Evolutionary conservation across 2,888 invertebrate species (phyloP), one percentile per base, ranked within the genome.

Genomic region (Tridacna gigas): DNA sequence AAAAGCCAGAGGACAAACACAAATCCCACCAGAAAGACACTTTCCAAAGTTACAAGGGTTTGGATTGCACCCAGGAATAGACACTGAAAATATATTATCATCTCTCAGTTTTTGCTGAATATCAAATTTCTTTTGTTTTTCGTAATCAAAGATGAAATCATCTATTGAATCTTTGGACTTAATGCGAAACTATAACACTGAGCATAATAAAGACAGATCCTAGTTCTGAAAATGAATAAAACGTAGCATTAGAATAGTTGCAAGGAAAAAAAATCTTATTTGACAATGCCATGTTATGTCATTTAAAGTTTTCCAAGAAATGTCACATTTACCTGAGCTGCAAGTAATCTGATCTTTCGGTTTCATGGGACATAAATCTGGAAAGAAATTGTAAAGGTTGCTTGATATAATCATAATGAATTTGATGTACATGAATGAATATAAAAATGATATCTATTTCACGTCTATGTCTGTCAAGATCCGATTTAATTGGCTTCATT

Each of bases 1-100:
- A 20, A 37, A 75, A 18, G 63, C 75, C 61, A 75, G 45, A 22
- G 63, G 63, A 75, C 75, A 75, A 15, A 63, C 20, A 65, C 75
- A 75, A 15, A n/a, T 28, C n/a, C 75, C 75, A 9, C 75, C 75
- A 48, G 22, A 13, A 0, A 71, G 3, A 71, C 71, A 71, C 13
- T 47, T 71, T 71, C 71, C 71, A 25, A 25, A 22, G 4, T 15
- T 25, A 71, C 71, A 71, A 20, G 71, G 71, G 20, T 48, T 25
- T 11, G 71, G 71, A n/a, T 71, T 51, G 22, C 71, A 71, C 0
- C 71, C 71, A 48, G 71, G 71, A 1, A 71, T 5, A 26, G 71
- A 25, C 9, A 18, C 71, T 71, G 37, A 37, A 37, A 37, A 37
- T 37, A 37, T 37, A 37, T 7, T 37, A 37, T 37, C 7, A 37